Percentiles rank a stretch among this genome's conserved stretches.
These are phyloP conservation scores for Smittia aterrima DNA, from an alignment of 2,888 invertebrate genomes.

Conservation along the genomic window DNA sequence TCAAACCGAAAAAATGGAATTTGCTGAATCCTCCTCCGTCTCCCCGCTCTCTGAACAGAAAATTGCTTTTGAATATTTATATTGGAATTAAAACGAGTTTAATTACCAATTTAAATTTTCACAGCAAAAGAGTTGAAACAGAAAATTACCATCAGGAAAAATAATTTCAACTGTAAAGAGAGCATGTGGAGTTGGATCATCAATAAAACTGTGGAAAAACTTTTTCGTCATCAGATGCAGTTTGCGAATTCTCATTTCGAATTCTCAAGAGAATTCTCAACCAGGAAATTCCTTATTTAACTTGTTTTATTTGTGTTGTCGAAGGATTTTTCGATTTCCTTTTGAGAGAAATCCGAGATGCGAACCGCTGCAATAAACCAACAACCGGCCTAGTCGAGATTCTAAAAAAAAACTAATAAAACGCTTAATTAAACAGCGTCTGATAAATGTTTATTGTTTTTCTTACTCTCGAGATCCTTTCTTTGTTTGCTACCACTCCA, in stretches of 20 bases:
- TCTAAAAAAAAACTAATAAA: constrained; percentile 4
- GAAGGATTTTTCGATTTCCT: not conserved
- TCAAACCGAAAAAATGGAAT: not conserved
- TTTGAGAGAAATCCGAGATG: not conserved
- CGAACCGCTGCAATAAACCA: not conserved
- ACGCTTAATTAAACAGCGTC: constrained; percentile 26
- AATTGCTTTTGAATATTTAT: constrained; percentile 23
- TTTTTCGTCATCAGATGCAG: not conserved
- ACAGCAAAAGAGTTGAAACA: too few relatives aligned
- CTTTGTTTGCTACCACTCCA: not conserved
- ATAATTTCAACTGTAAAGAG: not conserved
- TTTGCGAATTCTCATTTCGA: not conserved
- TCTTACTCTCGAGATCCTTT: constrained; percentile 1
- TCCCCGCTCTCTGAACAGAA: not conserved
- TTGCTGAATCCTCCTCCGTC: not conserved
- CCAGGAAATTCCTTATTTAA: not conserved
- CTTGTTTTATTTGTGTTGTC: not conserved
- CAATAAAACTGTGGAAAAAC: too few relatives aligned
- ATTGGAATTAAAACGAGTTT: constrained; percentile 24
- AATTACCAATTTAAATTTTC: constrained; percentile 24
- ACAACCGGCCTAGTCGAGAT: not conserved
- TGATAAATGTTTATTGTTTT: constrained; percentile 21
- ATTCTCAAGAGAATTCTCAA: not conserved
- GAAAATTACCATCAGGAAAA: not conserved
- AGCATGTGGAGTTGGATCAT: too few relatives aligned